phyloP scores from a whole-genome alignment of 2,888 invertebrate species.

The Drosophila hamatofila region DNA sequence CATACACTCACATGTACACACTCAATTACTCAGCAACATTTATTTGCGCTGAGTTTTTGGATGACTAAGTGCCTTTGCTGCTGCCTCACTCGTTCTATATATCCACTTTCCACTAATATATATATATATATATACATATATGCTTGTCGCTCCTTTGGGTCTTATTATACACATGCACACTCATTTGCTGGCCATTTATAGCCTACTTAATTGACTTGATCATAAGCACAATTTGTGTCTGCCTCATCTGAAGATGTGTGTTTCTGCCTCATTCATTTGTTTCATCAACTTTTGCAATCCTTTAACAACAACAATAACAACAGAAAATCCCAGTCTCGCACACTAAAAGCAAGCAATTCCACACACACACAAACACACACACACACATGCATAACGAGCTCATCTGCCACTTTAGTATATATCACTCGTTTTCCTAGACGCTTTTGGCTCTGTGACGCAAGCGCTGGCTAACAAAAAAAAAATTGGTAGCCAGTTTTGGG shows the following conservation, averaged over 20 bases:
- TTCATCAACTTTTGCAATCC: slow-evolving; percentile 58
- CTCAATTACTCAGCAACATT: slow-evolving; percentile 66
- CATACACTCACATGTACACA: slow-evolving; percentile 31
- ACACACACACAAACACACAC: slow-evolving; percentile 11
- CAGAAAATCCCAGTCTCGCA: slow-evolving; percentile 45
- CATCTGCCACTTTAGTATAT: slow-evolving; percentile 47
- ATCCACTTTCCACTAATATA: slow-evolving; percentile 22
- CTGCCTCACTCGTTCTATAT: slow-evolving; percentile 36
- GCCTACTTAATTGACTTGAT: slow-evolving; percentile 49
- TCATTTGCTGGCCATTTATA: slow-evolving; percentile 25
- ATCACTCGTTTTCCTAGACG: slow-evolving; percentile 57
- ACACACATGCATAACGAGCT: slow-evolving; percentile 27
- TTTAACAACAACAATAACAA: slow-evolving; percentile 31
- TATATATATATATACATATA: slow-evolving; percentile 10
- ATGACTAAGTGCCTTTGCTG: slow-evolving; percentile 67
- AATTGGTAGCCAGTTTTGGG: slow-evolving; percentile 52
- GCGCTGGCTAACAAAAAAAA: slow-evolving; percentile 44
- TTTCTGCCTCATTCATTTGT: slow-evolving; percentile 44
- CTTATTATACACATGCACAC: slow-evolving; percentile 43
- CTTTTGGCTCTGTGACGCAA: slow-evolving; percentile 67
- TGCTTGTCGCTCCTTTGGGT: slow-evolving; percentile 23
- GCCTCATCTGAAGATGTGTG: slow-evolving; percentile 3
- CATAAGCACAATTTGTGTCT: slow-evolving; percentile 31
- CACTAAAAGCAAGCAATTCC: slow-evolving; percentile 51
- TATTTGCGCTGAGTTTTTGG: slow-evolving; percentile 60